Evolutionary conservation across 2,113 vertebrate species (phyloP).

Genomic region (Rhea americana): DNA sequence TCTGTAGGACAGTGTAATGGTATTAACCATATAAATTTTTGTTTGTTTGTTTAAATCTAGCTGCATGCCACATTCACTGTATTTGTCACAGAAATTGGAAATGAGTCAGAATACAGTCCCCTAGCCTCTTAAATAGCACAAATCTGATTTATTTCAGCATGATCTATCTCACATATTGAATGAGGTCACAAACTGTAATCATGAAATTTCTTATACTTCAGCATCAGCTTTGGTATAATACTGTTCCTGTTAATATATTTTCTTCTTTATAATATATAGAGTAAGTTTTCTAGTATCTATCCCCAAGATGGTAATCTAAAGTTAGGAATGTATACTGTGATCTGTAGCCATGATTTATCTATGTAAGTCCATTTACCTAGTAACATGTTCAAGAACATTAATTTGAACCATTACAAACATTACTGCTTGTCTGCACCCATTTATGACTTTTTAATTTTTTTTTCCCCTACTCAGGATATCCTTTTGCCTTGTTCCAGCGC

Average conservation of each 20-base stretch:
- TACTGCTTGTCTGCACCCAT: not conserved
- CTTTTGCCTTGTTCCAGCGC: slow-evolving; percentile 90
- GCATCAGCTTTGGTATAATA: not conserved
- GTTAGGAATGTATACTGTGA: not conserved
- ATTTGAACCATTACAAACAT: not conserved
- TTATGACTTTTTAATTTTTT: not conserved
- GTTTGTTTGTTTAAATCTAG: not conserved
- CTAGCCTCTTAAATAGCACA: not conserved
- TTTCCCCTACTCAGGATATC: slow-evolving; percentile 82
- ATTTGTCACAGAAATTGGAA: slow-evolving; percentile 11
- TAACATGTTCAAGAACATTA: not conserved
- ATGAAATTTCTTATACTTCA: slow-evolving; percentile 4
- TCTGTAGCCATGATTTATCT: not conserved
- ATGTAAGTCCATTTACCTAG: not conserved
- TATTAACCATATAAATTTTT: not conserved
- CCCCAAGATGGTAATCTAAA: not conserved
- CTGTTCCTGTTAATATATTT: not conserved
- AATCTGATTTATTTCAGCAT: not conserved
- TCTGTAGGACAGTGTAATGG: not conserved
- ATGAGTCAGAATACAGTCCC: not conserved
- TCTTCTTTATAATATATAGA: not conserved
- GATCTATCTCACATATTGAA: not conserved
- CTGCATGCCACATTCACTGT: not conserved
- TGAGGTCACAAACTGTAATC: slow-evolving; percentile 5
- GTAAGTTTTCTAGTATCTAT: not conserved